These are phyloP conservation scores for Danionella cerebrum DNA, from an alignment of 2,113 vertebrate genomes.

Conservation along the genomic window DNA sequence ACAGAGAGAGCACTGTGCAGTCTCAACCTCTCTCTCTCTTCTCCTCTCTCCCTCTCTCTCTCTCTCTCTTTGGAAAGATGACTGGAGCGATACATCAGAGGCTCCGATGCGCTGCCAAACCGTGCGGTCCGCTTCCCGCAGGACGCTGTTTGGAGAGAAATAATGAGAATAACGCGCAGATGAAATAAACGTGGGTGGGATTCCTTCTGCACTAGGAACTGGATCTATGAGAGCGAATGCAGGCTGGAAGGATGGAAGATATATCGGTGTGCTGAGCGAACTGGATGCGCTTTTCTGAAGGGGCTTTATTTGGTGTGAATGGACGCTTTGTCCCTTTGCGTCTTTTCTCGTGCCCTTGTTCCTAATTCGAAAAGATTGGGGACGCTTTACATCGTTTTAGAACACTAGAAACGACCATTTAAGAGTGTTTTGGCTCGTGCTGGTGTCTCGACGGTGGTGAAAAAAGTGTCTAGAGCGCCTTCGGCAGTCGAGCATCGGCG, in stretches of 20 bases:
- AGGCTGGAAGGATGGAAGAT: background rate
- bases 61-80: no score
- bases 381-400: background rate
- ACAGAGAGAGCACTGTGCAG: conserved; percentile 12
- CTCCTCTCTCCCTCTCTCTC: no score
- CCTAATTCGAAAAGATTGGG: background rate
- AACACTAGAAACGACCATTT: background rate
- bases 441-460: background rate
- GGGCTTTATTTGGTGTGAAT: background rate
- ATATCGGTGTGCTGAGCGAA: background rate
- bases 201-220: conserved; percentile 7
- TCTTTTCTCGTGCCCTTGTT: background rate
- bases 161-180: conserved; percentile 3
- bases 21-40: no score
- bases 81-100: background rate
- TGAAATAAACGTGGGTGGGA: conserved; percentile 36
- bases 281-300: background rate
- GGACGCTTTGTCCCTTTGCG: conserved; percentile 6
- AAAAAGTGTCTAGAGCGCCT: background rate
- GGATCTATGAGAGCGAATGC: background rate
- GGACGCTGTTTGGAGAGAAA: background rate
- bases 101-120: background rate
- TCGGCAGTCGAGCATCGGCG: background rate
- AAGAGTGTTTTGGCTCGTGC: background rate
- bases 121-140: background rate